Evolutionary conservation across 1,140 invertebrate species (phyloP), one percentile per base, ranked within the genome.

Genomic region (Araneus ventricosus): DNA sequence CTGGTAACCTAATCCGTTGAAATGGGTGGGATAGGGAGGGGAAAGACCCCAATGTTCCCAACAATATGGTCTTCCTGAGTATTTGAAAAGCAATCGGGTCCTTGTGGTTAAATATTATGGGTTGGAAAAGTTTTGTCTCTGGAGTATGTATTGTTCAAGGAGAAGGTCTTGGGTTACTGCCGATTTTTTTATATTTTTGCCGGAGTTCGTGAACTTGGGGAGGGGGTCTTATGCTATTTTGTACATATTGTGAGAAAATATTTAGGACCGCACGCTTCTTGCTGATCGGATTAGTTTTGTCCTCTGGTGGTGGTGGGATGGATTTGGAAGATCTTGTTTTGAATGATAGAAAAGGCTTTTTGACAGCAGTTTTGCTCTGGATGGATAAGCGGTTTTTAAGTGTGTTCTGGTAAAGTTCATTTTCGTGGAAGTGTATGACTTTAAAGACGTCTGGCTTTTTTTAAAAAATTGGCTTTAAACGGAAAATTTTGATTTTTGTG

Each of bases 1-100:
- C 89, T 34, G 24, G 89, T 91, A 91, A 91, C 89, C 6, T 91
- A 91, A 91, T 91, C 89, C 89, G 30, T 79, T 84, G 80, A 91
- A 91, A 61, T 52, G 75, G 61, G 89, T n/a, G 57, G 45, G 63
- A 10, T 27, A 39, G 22, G 59, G n/a, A 88, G 59, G 24, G n/a
- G 20, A 91, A 63, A 45, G 79, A 30, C n/a, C 67, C 52, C 45
- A 14, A 8, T n/a, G 61, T 37, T 75, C 37, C 63, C 41, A 80
- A 85, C 89, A 91, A 91, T 91, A 91, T 91, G 89, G 37, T 88
- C 88, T 79, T 37, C 24, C 41, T 6, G 41, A 57, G 67, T 22
- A 61, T 27, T 39, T 91, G 79, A 67, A 91, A 84, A 39, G 70
- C 67, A 59, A 84, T 91, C 37, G 34, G 70, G 27, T 52, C 39